Percentiles rank a stretch among this genome's conserved stretches.
These are phyloP conservation scores for Marcusenius ussheri DNA, from an alignment of 2,113 vertebrate species.

Conservation along the genomic window DNA sequence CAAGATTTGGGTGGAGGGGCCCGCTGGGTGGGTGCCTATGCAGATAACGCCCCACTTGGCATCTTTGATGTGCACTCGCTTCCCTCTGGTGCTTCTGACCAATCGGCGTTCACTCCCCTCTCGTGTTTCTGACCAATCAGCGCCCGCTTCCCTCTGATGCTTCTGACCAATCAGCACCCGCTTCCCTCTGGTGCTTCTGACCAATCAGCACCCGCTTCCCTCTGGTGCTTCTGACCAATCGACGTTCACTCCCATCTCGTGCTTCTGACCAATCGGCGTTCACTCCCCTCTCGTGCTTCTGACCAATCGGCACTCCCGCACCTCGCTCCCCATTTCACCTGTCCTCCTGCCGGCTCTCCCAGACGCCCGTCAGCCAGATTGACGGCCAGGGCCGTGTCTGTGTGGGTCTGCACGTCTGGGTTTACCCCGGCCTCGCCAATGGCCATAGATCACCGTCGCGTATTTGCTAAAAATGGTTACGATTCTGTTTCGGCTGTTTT, in stretches of 20 bases:
- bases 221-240: too few species aligned
- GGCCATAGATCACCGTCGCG: background rate
- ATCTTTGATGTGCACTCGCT: background rate
- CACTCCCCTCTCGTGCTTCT: background rate
- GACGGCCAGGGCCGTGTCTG: background rate
- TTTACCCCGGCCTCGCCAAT: background rate
- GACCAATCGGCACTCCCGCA: background rate
- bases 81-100: background rate
- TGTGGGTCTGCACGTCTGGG: background rate
- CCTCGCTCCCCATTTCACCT: background rate
- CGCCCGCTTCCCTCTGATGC: fast-evolving
- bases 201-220: background rate
- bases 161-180: background rate
- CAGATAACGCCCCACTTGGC: slow-evolving; percentile 28
- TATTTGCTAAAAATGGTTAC: background rate
- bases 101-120: fast-evolving
- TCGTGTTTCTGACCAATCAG: background rate
- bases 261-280: background rate
- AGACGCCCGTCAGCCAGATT: background rate
- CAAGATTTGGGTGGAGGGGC: slow-evolving; percentile 20
- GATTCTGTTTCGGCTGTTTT: background rate
- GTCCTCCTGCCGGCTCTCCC: background rate
- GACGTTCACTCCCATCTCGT: background rate
- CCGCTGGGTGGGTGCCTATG: background rate
- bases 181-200: background rate